phyloP scores from a whole-genome alignment of 2,113 vertebrate genomes.

The Oryzias woworae region DNA sequence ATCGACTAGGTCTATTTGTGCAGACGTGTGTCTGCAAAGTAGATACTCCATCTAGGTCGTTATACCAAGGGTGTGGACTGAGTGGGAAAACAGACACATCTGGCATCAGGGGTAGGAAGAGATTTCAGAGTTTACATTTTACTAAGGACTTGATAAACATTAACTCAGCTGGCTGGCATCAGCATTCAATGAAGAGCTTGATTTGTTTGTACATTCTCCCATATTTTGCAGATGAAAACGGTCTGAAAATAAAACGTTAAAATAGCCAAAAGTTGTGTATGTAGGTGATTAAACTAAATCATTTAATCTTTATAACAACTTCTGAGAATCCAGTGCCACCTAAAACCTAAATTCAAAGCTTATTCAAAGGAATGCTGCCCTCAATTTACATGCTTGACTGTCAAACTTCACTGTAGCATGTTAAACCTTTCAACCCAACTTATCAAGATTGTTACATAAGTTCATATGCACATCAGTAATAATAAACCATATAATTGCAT shows the following conservation, averaged over 20 bases:
- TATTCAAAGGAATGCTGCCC: not conserved
- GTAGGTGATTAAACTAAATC: conserved; percentile 39
- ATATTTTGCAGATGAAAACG: conserved; percentile 39
- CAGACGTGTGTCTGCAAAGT: conserved; percentile 67
- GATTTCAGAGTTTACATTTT: conserved; percentile 63
- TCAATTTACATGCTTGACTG: conserved; percentile 3
- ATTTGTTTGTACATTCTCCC: conserved; percentile 33
- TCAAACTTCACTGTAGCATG: conserved; percentile 19
- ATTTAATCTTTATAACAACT: no score
- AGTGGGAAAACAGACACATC: conserved; percentile 59
- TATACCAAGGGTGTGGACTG: conserved; percentile 69
- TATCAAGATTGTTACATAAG: conserved; percentile 20
- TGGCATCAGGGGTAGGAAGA: conserved; percentile 58
- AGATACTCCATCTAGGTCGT: conserved; percentile 61
- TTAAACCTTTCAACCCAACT: conserved; percentile 37
- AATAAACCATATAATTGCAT: conserved; percentile 52
- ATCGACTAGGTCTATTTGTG: conserved; percentile 66
- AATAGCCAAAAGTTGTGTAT: conserved; percentile 17
- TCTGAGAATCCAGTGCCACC: no score
- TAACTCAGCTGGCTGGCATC: conserved; percentile 48
- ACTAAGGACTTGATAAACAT: conserved; percentile 53
- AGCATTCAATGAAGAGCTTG: conserved; percentile 34
- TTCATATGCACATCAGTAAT: conserved; percentile 35
- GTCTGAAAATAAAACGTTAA: conserved; percentile 38
- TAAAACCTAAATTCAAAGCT: no score